Evolutionary conservation across 2,113 vertebrate genomes (phyloP).

Genomic region (Tonatia bakeri): DNA sequence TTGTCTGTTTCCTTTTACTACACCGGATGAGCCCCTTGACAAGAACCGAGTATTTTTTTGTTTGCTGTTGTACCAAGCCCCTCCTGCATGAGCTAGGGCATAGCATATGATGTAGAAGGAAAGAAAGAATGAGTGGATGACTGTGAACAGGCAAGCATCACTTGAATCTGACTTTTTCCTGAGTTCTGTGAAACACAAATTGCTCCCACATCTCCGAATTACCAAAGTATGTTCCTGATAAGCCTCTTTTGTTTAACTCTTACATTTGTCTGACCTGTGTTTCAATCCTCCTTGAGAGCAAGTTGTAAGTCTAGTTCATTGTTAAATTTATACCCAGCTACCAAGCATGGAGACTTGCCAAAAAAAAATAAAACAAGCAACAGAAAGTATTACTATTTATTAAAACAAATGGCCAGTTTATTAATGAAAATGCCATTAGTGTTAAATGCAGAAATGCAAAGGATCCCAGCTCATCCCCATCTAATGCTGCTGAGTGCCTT

Average conservation of each 20-base stretch:
- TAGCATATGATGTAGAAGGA: rapidly evolving
- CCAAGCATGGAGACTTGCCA: background rate
- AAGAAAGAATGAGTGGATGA: background rate
- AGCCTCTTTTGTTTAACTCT: background rate
- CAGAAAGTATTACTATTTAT: background rate
- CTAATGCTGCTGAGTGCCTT: background rate
- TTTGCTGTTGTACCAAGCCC: background rate
- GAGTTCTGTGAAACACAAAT: background rate
- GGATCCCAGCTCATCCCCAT: background rate
- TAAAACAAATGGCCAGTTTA: background rate
- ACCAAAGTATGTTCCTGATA: background rate
- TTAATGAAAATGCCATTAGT: background rate
- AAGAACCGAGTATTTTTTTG: background rate
- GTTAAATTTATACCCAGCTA: background rate
- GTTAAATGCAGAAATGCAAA: background rate
- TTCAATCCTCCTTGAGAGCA: background rate
- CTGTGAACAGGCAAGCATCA: rapidly evolving
- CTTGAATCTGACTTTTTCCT: background rate
- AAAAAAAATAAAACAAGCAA: background rate
- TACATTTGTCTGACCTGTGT: background rate
- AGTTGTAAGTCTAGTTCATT: background rate
- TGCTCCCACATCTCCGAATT: background rate
- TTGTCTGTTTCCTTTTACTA: background rate
- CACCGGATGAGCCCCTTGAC: background rate
- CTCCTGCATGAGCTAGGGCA: background rate